Conservation (phyloP, 1,140 invertebrate species). For the Leptonema lineaticorne region DNA sequence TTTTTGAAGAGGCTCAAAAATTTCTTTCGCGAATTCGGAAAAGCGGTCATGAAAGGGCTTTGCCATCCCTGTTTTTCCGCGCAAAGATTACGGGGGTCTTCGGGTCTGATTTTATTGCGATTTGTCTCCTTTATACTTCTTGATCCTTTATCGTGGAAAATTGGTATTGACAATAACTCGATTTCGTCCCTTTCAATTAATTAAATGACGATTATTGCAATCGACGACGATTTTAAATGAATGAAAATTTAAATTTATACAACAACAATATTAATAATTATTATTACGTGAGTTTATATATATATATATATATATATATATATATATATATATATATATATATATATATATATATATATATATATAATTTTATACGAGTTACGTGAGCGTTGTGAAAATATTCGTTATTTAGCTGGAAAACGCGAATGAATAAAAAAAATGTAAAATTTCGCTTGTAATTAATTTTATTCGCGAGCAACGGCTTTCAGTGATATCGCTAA, state of each 20-base stretch:
- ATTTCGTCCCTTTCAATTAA: neutral
- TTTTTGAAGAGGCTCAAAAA: too few relatives aligned
- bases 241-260: too few relatives aligned
- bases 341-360: neutral
- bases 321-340: neutral
- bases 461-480: neutral
- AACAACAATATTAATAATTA: too few relatives aligned
- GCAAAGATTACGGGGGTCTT: too few relatives aligned
- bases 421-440: neutral
- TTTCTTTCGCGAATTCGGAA: too few relatives aligned
- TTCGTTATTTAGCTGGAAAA: too few relatives aligned
- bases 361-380: neutral
- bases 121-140: too few relatives aligned
- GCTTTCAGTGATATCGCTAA: neutral
- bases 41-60: too few relatives aligned
- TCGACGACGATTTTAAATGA: neutral
- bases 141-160: neutral
- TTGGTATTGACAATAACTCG: neutral
- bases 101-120: constrained; percentile 35
- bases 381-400: too few relatives aligned
- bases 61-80: too few relatives aligned
- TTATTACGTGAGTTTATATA: neutral
- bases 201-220: neutral
- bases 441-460: neutral
- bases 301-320: neutral